Evolutionary conservation across 2,888 invertebrate species (phyloP).

Genomic region (Cotesia congregata): DNA sequence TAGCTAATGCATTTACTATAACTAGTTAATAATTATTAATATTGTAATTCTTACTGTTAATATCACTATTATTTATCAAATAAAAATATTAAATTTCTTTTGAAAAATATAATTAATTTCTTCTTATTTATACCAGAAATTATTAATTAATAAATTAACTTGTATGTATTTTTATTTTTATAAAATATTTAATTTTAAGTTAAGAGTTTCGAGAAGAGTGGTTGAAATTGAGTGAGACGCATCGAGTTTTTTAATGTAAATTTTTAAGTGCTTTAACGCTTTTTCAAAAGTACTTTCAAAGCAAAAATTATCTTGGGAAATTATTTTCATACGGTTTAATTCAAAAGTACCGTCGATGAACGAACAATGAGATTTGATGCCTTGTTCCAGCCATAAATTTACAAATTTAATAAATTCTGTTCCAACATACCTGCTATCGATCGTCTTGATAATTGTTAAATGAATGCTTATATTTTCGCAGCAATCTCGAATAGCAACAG

Average conservation of each 20-base stretch:
- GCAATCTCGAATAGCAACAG: constrained; percentile 41
- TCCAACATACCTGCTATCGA: constrained; percentile 27
- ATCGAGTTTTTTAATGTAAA: neutral
- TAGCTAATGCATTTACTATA: constrained; percentile 18
- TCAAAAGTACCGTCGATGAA: neutral
- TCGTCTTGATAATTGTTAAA: constrained; percentile 34
- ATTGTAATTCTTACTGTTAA: neutral
- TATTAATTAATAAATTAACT: no score
- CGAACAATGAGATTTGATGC: neutral
- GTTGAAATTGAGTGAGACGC: neutral
- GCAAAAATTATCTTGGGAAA: neutral
- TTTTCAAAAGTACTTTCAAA: constrained; percentile 9
- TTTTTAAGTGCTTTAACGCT: neutral
- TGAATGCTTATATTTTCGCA: constrained; percentile 47
- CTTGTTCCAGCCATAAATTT: constrained; percentile 45
- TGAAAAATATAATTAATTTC: no score
- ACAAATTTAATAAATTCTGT: constrained; percentile 48
- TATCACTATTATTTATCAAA: constrained; percentile 7
- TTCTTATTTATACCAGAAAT: no score
- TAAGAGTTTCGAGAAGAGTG: neutral
- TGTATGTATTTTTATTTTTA: neutral
- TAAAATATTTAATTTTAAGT: neutral
- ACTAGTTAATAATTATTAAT: neutral
- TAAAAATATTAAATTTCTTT: neutral
- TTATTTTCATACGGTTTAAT: constrained; percentile 2